These are phyloP conservation scores for Teleopsis dalmanni DNA, from an alignment of 1,140 invertebrate species.

Conservation along the genomic window DNA sequence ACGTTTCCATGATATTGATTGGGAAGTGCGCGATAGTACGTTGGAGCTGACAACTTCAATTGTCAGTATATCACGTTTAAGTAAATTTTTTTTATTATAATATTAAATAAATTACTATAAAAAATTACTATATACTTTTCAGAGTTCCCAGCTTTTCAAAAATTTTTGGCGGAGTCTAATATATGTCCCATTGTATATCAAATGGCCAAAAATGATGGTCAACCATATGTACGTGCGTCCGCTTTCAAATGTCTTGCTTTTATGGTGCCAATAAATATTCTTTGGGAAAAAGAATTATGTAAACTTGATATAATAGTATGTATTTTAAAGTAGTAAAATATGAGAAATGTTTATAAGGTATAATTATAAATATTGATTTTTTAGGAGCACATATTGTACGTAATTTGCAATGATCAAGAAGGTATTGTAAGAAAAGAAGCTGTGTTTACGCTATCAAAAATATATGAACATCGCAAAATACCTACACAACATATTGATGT, in stretches of 20 bases:
- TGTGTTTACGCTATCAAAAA: constrained; percentile 54
- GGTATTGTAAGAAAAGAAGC: constrained; percentile 66
- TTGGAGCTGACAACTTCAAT: constrained; percentile 63
- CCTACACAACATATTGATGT: constrained; percentile 44
- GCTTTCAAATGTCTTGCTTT: constrained; percentile 60
- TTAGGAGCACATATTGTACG: constrained; percentile 55
- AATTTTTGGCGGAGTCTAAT: constrained; percentile 57
- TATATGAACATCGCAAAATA: constrained; percentile 59
- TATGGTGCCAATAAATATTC: constrained; percentile 53
- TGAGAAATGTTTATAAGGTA: too few relatives aligned
- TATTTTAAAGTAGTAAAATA: constrained; percentile 7
- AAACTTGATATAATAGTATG: constrained; percentile 56
- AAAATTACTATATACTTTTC: constrained; percentile 19
- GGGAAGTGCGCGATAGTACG: constrained; percentile 68
- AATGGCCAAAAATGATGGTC: constrained; percentile 57
- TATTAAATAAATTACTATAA: neutral
- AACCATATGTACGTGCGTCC: constrained; percentile 65
- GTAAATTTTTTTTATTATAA: constrained; percentile 48
- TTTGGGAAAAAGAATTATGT: constrained; percentile 58
- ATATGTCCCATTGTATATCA: constrained; percentile 57
- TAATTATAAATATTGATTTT: too few relatives aligned
- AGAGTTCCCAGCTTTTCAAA: constrained; percentile 73
- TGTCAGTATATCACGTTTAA: constrained; percentile 57
- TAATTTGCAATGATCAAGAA: constrained; percentile 62
- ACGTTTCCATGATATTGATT: constrained; percentile 61